phyloP scores from a whole-genome alignment of 2,888 invertebrate species.

The Scelioninae gen. 1 region DNA sequence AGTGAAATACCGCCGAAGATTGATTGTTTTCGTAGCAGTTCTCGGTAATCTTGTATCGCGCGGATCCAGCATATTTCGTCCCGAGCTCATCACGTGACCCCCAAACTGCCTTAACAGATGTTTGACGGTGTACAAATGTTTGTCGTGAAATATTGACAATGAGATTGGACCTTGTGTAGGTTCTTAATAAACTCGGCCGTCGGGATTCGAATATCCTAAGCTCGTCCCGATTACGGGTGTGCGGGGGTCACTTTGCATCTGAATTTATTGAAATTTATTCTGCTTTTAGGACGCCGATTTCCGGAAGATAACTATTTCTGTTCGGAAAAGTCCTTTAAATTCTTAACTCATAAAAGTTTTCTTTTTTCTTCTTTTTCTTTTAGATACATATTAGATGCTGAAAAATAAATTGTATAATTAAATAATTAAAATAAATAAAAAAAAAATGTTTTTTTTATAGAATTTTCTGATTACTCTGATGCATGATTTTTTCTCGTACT shows the following conservation, averaged over 20 bases:
- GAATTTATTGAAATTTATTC: slow-evolving; percentile 28
- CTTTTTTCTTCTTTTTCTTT: too few species aligned
- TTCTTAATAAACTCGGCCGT: slow-evolving; percentile 33
- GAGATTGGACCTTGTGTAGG: slow-evolving; percentile 24
- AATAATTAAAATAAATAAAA: too few species aligned
- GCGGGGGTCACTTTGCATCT: neutral
- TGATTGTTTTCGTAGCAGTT: slow-evolving; percentile 16
- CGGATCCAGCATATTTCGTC: neutral
- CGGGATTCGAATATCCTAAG: too few species aligned
- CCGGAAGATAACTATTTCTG: slow-evolving; percentile 1
- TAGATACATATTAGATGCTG: too few species aligned
- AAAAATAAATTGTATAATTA: too few species aligned
- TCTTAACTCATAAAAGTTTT: too few species aligned
- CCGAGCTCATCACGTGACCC: slow-evolving; percentile 17
- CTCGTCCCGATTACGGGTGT: too few species aligned
- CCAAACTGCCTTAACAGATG: slow-evolving; percentile 37
- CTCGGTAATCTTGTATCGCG: slow-evolving; percentile 27
- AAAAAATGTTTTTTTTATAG: too few species aligned
- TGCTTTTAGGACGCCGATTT: slow-evolving; percentile 11
- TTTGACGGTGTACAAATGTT: slow-evolving; percentile 38
- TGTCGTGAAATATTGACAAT: slow-evolving; percentile 49
- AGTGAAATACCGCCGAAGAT: slow-evolving; percentile 10
- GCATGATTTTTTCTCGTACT: too few species aligned
- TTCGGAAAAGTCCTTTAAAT: slow-evolving; percentile 7
- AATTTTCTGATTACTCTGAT: too few species aligned